These are phyloP conservation scores for Oriolus oriolus DNA, from an alignment of 2,113 vertebrate species.

Conservation along the genomic window DNA sequence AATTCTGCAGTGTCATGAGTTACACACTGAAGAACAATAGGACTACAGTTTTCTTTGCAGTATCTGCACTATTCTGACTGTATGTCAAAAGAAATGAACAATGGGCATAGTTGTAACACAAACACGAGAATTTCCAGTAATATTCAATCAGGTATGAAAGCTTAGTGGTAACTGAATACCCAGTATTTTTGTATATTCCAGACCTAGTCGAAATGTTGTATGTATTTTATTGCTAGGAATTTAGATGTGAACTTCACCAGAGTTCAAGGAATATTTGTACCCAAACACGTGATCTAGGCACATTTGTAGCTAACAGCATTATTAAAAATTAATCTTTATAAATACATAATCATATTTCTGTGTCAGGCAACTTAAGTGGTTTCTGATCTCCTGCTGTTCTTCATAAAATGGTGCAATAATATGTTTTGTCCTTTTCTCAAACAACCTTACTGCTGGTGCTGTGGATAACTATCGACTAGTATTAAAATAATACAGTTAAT, in stretches of 20 bases:
- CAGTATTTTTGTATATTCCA: not conserved
- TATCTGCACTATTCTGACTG: slow-evolving; percentile 1
- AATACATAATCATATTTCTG: slow-evolving; percentile 28
- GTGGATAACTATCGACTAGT: not conserved
- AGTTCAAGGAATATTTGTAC: slow-evolving; percentile 22
- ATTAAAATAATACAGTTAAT: not conserved
- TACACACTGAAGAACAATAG: not conserved
- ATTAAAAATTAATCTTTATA: slow-evolving; percentile 59
- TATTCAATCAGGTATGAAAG: not conserved
- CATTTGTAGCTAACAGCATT: slow-evolving; percentile 23
- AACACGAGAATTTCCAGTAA: not conserved
- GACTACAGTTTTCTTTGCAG: not conserved
- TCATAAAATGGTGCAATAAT: slow-evolving; percentile 16
- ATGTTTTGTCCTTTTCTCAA: not conserved
- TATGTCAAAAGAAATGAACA: not conserved
- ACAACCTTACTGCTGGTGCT: not conserved
- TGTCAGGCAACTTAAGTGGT: not conserved
- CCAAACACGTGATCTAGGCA: not conserved
- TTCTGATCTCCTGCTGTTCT: slow-evolving; percentile 19
- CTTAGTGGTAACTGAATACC: not conserved
- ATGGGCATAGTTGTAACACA: not conserved
- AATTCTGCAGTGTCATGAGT: slow-evolving; percentile 37
- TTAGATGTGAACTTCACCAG: not conserved
- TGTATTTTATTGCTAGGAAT: not conserved
- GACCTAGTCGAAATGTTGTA: not conserved